Percentiles rank a stretch among this genome's conserved stretches.
phyloP scores from a whole-genome alignment of 2,888 invertebrate species.

The Micoletzkya japonica region DNA sequence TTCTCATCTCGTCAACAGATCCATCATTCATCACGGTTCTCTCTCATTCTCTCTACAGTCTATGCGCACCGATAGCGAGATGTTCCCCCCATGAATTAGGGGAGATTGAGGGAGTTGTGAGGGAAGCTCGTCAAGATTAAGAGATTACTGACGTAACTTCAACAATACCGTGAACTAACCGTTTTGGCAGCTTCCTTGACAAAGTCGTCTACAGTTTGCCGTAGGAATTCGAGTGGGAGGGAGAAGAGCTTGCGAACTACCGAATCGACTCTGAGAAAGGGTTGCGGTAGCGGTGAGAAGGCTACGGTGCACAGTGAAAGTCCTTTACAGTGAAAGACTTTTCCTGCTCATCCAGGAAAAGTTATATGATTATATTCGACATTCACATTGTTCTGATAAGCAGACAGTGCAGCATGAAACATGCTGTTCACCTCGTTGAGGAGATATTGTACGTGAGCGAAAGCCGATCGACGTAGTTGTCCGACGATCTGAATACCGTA shows the following conservation, averaged over 20 bases:
- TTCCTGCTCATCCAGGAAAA: too few relatives aligned
- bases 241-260: constrained; percentile 24
- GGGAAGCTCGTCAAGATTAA: too few relatives aligned
- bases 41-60: not conserved
- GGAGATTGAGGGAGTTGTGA: too few relatives aligned
- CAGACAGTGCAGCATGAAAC: too few relatives aligned
- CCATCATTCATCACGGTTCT: too few relatives aligned
- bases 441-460: constrained; percentile 16
- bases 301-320: not conserved
- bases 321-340: not conserved
- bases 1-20: not conserved
- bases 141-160: too few relatives aligned
- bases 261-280: constrained; percentile 15
- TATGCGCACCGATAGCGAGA: too few relatives aligned
- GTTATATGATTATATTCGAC: too few relatives aligned
- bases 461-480: constrained; percentile 4
- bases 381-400: not conserved
- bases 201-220: constrained; percentile 12
- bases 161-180: not conserved
- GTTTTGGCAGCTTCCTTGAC: not conserved
- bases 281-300: not conserved
- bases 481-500: constrained; percentile 7
- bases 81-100: not conserved
- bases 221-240: constrained; percentile 8
- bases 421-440: constrained; percentile 3